Conservation (phyloP, 1,140 invertebrate genomes). For the Cotesia glomerata region DNA sequence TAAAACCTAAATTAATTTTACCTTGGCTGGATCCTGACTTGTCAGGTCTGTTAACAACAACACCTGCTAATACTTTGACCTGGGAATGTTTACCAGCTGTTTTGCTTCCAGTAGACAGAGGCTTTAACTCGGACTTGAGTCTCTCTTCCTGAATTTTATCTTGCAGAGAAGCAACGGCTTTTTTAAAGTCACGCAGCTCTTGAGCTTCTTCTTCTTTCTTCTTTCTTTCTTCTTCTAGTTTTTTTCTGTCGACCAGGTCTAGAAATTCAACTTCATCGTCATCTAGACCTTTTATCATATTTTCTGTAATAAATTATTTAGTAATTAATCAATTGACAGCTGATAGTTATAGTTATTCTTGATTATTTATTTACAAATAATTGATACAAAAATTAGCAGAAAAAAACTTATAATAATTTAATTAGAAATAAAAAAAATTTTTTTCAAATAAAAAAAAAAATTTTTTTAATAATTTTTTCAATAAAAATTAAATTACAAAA, state of each 20-base stretch:
- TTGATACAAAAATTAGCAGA: too few relatives aligned
- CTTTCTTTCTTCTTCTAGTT: slow-evolving; percentile 81
- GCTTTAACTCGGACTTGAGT: slow-evolving; percentile 66
- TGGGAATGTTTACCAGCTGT: slow-evolving; percentile 61
- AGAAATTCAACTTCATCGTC: slow-evolving; percentile 95
- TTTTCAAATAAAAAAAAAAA: too few relatives aligned
- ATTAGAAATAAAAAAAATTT: too few relatives aligned
- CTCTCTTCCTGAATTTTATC: slow-evolving; percentile 75
- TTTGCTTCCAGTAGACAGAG: slow-evolving; percentile 49
- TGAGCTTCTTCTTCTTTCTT: slow-evolving; percentile 81
- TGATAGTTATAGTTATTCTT: not conserved
- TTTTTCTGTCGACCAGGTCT: slow-evolving; percentile 85
- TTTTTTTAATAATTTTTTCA: too few relatives aligned
- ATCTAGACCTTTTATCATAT: slow-evolving; percentile 92
- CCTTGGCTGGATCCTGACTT: slow-evolving; percentile 65
- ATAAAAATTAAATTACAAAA: too few relatives aligned
- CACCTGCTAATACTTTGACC: slow-evolving; percentile 67
- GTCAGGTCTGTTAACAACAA: slow-evolving; percentile 65
- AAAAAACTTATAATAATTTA: too few relatives aligned
- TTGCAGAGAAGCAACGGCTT: slow-evolving; percentile 76
- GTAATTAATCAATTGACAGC: slow-evolving; percentile 18
- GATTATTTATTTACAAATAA: too few relatives aligned
- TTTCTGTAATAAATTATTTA: slow-evolving; percentile 68
- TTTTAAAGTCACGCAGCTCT: slow-evolving; percentile 84
- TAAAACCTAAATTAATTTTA: slow-evolving; percentile 25